These are phyloP conservation scores for Neodiprion lecontei DNA, from an alignment of 1,140 invertebrate species.

Conservation along the genomic window DNA sequence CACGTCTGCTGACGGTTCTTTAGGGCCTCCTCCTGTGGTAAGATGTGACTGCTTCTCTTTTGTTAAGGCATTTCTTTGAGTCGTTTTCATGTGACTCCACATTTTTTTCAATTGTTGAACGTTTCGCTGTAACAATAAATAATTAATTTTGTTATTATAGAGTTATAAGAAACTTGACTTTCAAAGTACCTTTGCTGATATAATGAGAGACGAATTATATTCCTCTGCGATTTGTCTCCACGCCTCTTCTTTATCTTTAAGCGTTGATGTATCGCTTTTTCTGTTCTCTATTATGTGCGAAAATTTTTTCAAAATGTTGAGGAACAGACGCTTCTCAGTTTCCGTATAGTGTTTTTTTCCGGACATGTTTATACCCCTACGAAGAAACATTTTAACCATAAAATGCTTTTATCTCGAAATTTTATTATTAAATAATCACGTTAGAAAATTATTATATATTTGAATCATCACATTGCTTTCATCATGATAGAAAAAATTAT, in stretches of 20 bases:
- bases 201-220: slow-evolving; percentile 15
- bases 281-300: slow-evolving; percentile 5
- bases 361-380: slow-evolving; percentile 11
- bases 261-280: slow-evolving; percentile 11
- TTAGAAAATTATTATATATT: no score
- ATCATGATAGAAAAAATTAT: no score
- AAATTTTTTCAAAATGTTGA: slow-evolving; percentile 17
- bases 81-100: slow-evolving; percentile 17
- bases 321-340: slow-evolving; percentile 9
- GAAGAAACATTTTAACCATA: neutral
- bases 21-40: slow-evolving; percentile 13
- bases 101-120: slow-evolving; percentile 17
- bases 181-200: slow-evolving; percentile 14
- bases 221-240: slow-evolving; percentile 15
- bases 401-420: no score
- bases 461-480: no score
- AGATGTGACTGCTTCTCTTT: slow-evolving; percentile 17
- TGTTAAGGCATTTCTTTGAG: slow-evolving; percentile 17
- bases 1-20: neutral
- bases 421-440: no score
- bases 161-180: slow-evolving; percentile 7
- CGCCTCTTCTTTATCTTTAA: slow-evolving; percentile 18
- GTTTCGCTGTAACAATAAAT: slow-evolving; percentile 12
- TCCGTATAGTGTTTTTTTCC: slow-evolving; percentile 17
- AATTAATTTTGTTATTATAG: slow-evolving; percentile 8